These are phyloP conservation scores for Argyresthia albistria DNA, from an alignment of 2,888 invertebrate genomes.

Conservation along the genomic window DNA sequence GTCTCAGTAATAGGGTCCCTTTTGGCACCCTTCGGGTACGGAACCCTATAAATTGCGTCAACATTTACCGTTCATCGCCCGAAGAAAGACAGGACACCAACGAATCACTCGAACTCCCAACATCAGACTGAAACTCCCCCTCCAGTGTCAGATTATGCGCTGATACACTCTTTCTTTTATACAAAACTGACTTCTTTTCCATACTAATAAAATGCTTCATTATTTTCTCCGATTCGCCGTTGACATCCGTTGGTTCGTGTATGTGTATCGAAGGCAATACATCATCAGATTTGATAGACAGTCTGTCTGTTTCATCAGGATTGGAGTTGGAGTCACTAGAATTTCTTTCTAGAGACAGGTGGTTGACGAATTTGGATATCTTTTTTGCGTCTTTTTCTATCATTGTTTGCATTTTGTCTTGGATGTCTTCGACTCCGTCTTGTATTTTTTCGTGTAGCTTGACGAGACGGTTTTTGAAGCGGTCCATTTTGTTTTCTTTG, in stretches of 20 bases:
- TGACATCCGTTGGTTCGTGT: constrained; percentile 28
- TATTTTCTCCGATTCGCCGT: constrained; percentile 23
- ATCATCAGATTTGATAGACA: constrained; percentile 1
- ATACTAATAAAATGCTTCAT: constrained; percentile 35
- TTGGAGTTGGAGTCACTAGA: constrained; percentile 29
- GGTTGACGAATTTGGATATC: constrained; percentile 40
- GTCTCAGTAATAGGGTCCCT: no score
- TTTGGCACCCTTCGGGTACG: no score
- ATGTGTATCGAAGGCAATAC: constrained; percentile 43
- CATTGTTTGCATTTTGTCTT: constrained; percentile 53
- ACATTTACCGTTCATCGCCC: constrained; percentile 44
- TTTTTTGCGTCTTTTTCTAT: constrained; percentile 32
- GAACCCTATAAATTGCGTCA: no score
- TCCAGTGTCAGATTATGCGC: constrained; percentile 39
- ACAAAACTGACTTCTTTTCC: constrained; percentile 39
- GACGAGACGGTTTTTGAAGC: constrained; percentile 39
- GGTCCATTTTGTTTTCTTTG: constrained; percentile 47
- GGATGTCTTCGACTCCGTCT: constrained; percentile 52
- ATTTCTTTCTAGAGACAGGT: constrained; percentile 46
- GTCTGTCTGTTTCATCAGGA: constrained; percentile 13
- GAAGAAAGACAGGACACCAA: constrained; percentile 43
- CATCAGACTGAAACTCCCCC: constrained; percentile 19
- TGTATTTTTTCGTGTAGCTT: constrained; percentile 56
- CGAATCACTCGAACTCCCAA: constrained; percentile 43
- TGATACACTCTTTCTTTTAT: constrained; percentile 35